These are phyloP conservation scores for Scarus forsteni DNA, from an alignment of 2,797 vertebrate species.

Conservation along the genomic window DNA sequence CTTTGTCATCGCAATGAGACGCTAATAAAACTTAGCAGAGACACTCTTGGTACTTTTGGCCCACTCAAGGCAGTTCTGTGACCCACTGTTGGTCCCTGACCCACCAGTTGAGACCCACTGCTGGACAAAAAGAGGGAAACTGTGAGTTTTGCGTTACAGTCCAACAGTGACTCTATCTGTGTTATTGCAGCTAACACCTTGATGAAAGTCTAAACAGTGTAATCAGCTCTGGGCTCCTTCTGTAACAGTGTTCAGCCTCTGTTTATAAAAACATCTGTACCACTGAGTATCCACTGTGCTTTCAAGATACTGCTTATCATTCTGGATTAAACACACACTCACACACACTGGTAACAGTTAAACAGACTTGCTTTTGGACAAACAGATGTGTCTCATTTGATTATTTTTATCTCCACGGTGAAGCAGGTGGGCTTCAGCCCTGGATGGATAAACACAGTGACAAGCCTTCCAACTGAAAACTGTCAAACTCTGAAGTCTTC, in stretches of 20 bases:
- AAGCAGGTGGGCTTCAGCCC: conserved; percentile 37
- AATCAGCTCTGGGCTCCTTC: neutral
- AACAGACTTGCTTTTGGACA: neutral
- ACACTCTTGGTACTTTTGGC: too few relatives aligned
- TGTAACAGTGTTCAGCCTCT: conserved; percentile 2
- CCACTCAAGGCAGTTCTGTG: too few relatives aligned
- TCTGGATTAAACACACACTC: conserved; percentile 1
- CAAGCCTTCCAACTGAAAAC: conserved; percentile 32
- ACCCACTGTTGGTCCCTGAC: too few relatives aligned
- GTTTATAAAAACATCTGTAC: conserved; percentile 7
- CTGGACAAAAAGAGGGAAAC: neutral
- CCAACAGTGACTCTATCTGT: neutral
- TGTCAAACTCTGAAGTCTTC: conserved; percentile 35
- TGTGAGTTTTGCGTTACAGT: neutral
- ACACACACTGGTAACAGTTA: conserved; percentile 9
- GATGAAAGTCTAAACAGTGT: neutral
- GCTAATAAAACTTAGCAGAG: too few relatives aligned
- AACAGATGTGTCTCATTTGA: conserved; percentile 32
- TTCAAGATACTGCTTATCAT: conserved; percentile 1
- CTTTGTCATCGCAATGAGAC: too few relatives aligned
- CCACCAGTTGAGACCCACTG: neutral
- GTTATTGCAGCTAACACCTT: neutral
- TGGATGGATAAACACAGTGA: conserved; percentile 51
- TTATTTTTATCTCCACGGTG: conserved; percentile 13
- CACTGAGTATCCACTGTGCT: neutral